Base-by-base conservation (phyloP, 2,888 invertebrate genomes). In the Cephus pulcher region DNA sequence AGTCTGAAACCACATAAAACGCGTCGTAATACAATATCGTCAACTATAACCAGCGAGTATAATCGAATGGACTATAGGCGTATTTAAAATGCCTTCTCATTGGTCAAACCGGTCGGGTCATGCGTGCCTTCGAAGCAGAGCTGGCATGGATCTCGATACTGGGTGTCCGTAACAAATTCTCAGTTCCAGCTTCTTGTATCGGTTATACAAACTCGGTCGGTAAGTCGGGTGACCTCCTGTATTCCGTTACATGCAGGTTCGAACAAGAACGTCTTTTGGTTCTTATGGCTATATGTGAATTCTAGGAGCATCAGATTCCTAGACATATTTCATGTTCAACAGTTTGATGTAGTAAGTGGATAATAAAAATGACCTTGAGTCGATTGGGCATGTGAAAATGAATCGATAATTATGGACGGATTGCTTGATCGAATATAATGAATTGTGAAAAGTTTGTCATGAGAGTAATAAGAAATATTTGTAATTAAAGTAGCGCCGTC, bases 61-160 rank as follows among this genome's bases (percentile, higher is more conserved):
- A 30, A 37, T 34, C 37, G 74, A 30, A 34, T 34, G 30, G 37
- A 34, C 74, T 34, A 34, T 74, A 34, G 74, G 75, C 74, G 76
- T 76, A 82, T 80, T 79, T 80, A 68, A 81, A 78, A 75, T 70
- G 74, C 76, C 75, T 34, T 75, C 74, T 82, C 82, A 78, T 81
- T 75, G 77, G 79, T 77, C 74, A 80, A 76, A 77, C 80, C 79
- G 71, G 74, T 69, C 74, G 40, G 34, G 73, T 76, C 79, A 34
- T 33, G 74, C 75, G 75, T 76, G 73, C 71, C 70, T n/a, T 68
- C 37, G 75, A 35, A 73, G 56, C 78, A 70, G 12, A n/a, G 15
- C 15, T 34, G 33, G 77, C 37, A n/a, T 12, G 30, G 71, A 33
- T 71, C 71, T 71, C 33, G 32, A 71, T 71, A 71, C 71, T 33